These are phyloP conservation scores for Aradus depressus DNA, from an alignment of 2,888 invertebrate genomes.

Conservation along the genomic window DNA sequence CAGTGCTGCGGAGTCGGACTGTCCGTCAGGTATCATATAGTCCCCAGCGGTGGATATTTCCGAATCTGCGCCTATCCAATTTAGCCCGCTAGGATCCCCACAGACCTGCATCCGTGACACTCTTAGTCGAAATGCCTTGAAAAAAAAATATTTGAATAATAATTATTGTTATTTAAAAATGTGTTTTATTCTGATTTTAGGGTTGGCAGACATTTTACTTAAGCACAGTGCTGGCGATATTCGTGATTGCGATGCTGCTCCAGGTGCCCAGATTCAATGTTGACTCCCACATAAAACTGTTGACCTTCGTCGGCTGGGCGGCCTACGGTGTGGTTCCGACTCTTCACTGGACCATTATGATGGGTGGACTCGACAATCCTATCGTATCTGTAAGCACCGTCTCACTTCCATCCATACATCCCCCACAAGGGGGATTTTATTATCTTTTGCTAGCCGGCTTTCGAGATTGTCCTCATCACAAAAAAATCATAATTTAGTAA, in stretches of 20 bases:
- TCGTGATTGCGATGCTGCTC: slow-evolving; percentile 63
- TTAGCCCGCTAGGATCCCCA: no score
- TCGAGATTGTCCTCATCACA: no score
- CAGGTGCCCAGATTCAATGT: slow-evolving; percentile 65
- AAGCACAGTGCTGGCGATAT: slow-evolving; percentile 68
- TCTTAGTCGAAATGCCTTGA: no score
- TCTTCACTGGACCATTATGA: slow-evolving; percentile 76
- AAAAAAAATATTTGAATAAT: no score
- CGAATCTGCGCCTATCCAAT: no score
- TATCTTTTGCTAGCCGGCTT: no score
- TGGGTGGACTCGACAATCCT: slow-evolving; percentile 78
- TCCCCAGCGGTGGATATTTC: no score
- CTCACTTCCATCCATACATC: background rate
- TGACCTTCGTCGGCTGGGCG: slow-evolving; percentile 75
- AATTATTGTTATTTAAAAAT: background rate
- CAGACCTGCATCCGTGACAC: no score
- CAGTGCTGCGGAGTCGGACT: no score
- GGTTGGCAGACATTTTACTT: slow-evolving; percentile 70
- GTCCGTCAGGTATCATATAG: no score
- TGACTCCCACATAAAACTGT: slow-evolving; percentile 59
- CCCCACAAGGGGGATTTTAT: no score
- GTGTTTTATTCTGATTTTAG: slow-evolving; percentile 41
- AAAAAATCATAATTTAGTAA: no score
- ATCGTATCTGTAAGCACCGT: slow-evolving; percentile 58
- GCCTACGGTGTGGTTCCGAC: slow-evolving; percentile 84